Evolutionary conservation across 2,113 vertebrate genomes (phyloP), one percentile per base, ranked within the genome.

Genomic region (Corythaeola cristata): DNA sequence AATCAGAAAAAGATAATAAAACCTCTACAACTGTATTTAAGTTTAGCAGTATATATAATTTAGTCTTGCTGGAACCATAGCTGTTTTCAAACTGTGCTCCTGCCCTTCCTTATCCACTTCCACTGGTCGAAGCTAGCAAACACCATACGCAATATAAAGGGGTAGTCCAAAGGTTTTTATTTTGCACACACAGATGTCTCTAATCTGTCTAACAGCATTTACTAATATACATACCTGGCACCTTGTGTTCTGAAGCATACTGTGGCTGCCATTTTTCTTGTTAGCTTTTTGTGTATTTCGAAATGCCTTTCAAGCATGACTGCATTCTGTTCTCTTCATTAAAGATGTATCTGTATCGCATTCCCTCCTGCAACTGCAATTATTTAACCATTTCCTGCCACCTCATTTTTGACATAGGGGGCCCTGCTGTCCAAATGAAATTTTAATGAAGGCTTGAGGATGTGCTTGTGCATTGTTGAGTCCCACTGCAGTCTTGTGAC

Each of bases 361-460:
- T 69, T 86, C 33, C 14, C 28, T 66, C 22, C 66, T 56, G 37
- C 49, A 74, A 3, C 35, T 78, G 72, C 75, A 93, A 95, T 92
- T 97, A 91, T 83, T 92, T 73, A 95, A 47, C 62, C 32, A 80
- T 93, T 91, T 93, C 52, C 87, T 90, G 71, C 75, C 88, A 88
- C 75, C 72, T 90, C 75, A 68, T 93, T 97, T 97, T 90, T 96
- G 81, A 92, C 78, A 89, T 21, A 91, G 94, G 47, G 63, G 85
- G 74, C 66, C 87, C 78, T 94, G 92, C 89, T 93, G 88, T 92
- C 62, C 85, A 96, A 97, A 95, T 96, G 64, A 93, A 94, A 95
- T 94, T 96, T 97, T 97, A 97, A 97, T 94, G 95, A 97, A 95
- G 52, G 74, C 35, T 88, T 87, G 47, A 94, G 47, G 37, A 85